Conservation (phyloP, 2,888 invertebrate species). For the Folsomia manolachei region DNA sequence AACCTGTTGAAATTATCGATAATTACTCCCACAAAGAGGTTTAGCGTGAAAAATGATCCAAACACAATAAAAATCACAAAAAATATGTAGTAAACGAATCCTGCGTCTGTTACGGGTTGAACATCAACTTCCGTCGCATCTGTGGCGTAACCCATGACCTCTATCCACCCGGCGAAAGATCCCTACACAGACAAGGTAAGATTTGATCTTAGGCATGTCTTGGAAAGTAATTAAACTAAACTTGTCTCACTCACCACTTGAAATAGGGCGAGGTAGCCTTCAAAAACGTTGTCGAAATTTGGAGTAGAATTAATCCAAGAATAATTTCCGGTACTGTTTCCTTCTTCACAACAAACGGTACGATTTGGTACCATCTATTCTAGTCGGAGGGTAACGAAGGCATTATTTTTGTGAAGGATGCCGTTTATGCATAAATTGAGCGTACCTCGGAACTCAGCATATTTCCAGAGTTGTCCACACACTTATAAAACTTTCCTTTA, state of each 20-base stretch:
- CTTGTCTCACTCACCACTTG: no score
- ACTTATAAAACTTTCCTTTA: slow-evolving; percentile 94
- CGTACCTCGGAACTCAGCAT: no score
- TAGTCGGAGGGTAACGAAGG: not conserved
- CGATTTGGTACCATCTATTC: slow-evolving; percentile 69
- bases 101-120: slow-evolving; percentile 92
- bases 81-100: slow-evolving; percentile 93
- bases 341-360: slow-evolving; percentile 71
- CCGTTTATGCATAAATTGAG: not conserved
- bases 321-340: slow-evolving; percentile 68
- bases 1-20: slow-evolving; percentile 99
- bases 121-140: no score
- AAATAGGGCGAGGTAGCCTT: slow-evolving; percentile 96
- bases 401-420: not conserved
- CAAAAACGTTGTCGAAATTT: slow-evolving; percentile 64
- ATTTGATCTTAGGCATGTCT: not conserved
- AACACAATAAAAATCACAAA: slow-evolving; percentile 99
- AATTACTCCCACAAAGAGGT: slow-evolving; percentile 99
- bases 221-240: no score
- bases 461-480: no score
- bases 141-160: slow-evolving; percentile 91
- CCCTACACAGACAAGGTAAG: no score
- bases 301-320: not conserved
- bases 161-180: slow-evolving; percentile 97
- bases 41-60: slow-evolving; percentile 98